Evolutionary conservation across 2,113 vertebrate species (phyloP), one percentile per base, ranked within the genome.

Genomic region (Pterocles burchelli): DNA sequence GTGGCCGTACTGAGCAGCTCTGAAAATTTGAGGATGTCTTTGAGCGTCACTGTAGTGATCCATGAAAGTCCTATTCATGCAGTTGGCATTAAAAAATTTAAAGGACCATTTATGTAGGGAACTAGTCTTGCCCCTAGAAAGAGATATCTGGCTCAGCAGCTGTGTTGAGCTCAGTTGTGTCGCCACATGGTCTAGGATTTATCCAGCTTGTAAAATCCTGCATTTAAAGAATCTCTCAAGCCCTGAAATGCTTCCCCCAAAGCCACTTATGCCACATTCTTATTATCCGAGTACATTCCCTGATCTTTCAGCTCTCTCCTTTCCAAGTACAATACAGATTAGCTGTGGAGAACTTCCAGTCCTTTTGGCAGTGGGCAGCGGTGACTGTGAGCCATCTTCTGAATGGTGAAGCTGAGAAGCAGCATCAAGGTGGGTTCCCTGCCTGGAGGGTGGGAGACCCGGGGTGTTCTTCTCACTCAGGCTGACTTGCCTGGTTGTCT

Each of bases 91-190:
- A 73, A 67, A 74, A 89, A 87, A 52, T 48, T 46, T 87, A 75
- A 95, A 95, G 84, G 94, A 17, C 61, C 49, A 4, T 93, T 95
- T 85, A 73, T 90, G 80, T 66, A 63, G 76, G 52, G 84, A 93
- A 6, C 58, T 85, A 14, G 80, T 46, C 33, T 65, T 74, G 79
- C 68, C 65, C 61, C 28, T 67, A 24, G 80, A 89, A 87, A 91
- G 89, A 85, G 90, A 62, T 17, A 63, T 61, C 91, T 90, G 87
- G 73, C 93, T 95, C 89, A 81, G 86, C 89, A 93, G 94, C 95
- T 93, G 92, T 2, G 0, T 4, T 18, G 82, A 41, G 72, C 86
- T 84, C 94, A 3, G 52, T 84, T 77, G 41, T 66, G 81, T 92
- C 6, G 1, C 93, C 85, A 57, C 87, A 48, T 10, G 67, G 87